A percentile compares a stretch with the other conserved stretches of the same genome.
phyloP scores from a whole-genome alignment of 2,113 vertebrate genomes.

The Chaenogobius annularis region DNA sequence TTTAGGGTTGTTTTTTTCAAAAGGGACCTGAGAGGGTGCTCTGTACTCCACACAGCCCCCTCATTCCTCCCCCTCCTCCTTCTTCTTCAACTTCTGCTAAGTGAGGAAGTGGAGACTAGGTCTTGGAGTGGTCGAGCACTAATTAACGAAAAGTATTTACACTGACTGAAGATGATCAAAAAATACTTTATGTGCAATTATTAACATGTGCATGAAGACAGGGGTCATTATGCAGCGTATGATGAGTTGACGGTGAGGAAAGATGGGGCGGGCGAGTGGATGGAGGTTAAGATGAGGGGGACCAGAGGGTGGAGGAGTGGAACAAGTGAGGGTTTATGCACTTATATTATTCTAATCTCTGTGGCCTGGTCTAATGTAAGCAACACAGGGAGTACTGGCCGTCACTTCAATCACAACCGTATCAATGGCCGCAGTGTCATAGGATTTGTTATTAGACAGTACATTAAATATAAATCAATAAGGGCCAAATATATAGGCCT shows the following conservation, averaged over 20 bases:
- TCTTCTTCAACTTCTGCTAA: conserved; percentile 51
- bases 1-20: conserved; percentile 47
- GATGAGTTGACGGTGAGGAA: conserved; percentile 10
- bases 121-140: conserved; percentile 15
- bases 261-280: conserved; percentile 13
- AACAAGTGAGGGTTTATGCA: conserved; percentile 73
- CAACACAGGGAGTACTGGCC: conserved; percentile 69
- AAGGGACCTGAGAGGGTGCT: conserved; percentile 68
- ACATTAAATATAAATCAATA: conserved; percentile 71
- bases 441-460: conserved; percentile 63
- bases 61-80: conserved; percentile 20
- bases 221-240: conserved; percentile 11
- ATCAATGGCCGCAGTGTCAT: conserved; percentile 73
- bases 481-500: conserved; percentile 61
- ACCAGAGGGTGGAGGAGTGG: conserved; percentile 27
- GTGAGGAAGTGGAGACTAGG: conserved; percentile 24
- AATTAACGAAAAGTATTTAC: neutral
- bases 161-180: neutral
- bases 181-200: conserved; percentile 3
- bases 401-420: conserved; percentile 73
- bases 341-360: conserved; percentile 80
- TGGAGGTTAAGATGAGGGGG: conserved; percentile 12
- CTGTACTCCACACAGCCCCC: conserved; percentile 62
- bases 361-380: conserved; percentile 74
- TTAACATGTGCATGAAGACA: conserved; percentile 14